phyloP scores from a whole-genome alignment of 2,888 invertebrate genomes.

The Caenorhabditis macrosperma region DNA sequence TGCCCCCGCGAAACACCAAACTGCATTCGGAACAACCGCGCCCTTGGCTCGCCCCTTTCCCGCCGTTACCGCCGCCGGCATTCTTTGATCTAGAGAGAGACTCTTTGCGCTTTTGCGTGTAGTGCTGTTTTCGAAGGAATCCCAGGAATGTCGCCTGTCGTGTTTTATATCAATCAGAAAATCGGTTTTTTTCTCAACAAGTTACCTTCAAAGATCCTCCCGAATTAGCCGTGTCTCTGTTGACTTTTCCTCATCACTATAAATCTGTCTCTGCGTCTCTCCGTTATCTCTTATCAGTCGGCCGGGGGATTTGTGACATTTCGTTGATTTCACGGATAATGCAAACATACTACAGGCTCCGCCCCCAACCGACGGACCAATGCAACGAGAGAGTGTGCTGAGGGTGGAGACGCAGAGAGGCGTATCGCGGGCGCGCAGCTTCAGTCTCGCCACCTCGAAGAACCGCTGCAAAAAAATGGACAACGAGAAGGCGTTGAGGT shows the following conservation, averaged over 20 bases:
- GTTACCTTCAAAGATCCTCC: not conserved
- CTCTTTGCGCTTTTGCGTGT: no score
- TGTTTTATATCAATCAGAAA: no score
- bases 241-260: not conserved
- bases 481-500: conserved; percentile 57
- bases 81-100: no score
- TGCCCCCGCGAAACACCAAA: no score
- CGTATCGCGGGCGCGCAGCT: conserved; percentile 47
- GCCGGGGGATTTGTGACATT: conserved; percentile 6
- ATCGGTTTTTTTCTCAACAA: no score
- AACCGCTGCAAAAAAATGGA: conserved; percentile 56
- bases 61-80: no score
- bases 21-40: no score
- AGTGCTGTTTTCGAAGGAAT: no score
- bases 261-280: conserved; percentile 24
- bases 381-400: conserved; percentile 32
- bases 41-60: no score
- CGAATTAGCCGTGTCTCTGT: not conserved
- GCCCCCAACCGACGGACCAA: conserved; percentile 7
- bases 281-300: not conserved
- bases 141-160: no score
- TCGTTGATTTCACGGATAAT: conserved; percentile 39
- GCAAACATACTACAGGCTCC: conserved; percentile 14
- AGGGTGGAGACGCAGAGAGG: conserved; percentile 45
- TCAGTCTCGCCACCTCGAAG: conserved; percentile 57